These are phyloP conservation scores for Ischnura elegans DNA, from an alignment of 2,888 invertebrate genomes.

Conservation along the genomic window DNA sequence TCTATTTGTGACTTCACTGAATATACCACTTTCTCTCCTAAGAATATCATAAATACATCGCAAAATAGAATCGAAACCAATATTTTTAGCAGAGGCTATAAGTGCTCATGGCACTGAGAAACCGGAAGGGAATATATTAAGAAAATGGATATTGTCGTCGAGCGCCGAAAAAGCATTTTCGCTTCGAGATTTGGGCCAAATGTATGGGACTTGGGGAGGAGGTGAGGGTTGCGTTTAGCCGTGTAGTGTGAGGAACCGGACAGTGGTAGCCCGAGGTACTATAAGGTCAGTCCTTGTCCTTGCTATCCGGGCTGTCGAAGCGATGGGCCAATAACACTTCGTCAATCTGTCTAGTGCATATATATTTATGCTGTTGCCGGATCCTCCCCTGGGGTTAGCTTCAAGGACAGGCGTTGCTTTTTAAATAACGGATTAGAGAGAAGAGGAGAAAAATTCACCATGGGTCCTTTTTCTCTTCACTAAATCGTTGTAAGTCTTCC, in stretches of 20 bases:
- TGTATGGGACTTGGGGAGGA: neutral
- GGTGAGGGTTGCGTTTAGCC: neutral
- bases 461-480: neutral
- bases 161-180: neutral
- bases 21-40: too few relatives aligned
- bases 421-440: neutral
- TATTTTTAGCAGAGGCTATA: neutral
- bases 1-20: too few relatives aligned
- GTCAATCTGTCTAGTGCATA: constrained; percentile 39
- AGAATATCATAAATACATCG: too few relatives aligned
- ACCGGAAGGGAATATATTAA: neutral
- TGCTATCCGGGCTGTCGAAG: constrained; percentile 54
- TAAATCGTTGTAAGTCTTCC: neutral
- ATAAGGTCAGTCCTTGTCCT: constrained; percentile 54
- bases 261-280: neutral
- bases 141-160: neutral
- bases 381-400: neutral
- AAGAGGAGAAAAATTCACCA: neutral
- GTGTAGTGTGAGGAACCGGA: neutral
- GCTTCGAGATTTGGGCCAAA: neutral
- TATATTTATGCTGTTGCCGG: neutral
- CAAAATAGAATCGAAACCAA: too few relatives aligned
- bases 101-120: neutral
- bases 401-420: neutral
- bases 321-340: constrained; percentile 47